phyloP scores from a whole-genome alignment of 2,888 invertebrate genomes.

The Lasioglossum malachurum region DNA sequence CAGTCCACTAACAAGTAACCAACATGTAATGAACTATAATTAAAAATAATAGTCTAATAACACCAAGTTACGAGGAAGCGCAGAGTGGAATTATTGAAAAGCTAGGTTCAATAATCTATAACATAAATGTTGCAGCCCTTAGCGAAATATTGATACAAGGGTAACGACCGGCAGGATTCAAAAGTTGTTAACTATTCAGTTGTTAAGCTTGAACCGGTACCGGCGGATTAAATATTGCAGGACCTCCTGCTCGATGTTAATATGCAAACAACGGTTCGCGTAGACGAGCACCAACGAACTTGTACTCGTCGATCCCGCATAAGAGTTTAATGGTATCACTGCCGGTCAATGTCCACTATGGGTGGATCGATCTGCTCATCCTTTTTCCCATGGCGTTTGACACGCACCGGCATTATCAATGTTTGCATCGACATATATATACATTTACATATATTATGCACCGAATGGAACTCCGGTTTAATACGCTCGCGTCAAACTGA shows the following conservation, averaged over 20 bases:
- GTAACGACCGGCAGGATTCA: not conserved
- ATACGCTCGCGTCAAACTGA: not conserved
- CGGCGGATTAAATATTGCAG: constrained; percentile 27
- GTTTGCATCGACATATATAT: constrained; percentile 34
- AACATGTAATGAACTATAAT: no score
- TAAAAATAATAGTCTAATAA: no score
- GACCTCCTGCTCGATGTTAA: not conserved
- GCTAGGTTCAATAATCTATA: not conserved
- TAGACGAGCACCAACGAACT: constrained; percentile 19
- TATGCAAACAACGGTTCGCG: not conserved
- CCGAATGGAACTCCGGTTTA: constrained; percentile 13
- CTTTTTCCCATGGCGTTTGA: constrained; percentile 42
- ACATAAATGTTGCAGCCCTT: not conserved
- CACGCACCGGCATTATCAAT: constrained; percentile 40
- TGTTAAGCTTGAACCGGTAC: constrained; percentile 11
- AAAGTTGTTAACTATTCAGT: not conserved
- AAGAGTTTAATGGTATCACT: constrained; percentile 55
- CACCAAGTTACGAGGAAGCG: not conserved
- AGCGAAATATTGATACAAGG: constrained; percentile 6
- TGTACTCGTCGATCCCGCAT: constrained; percentile 34
- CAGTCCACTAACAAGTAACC: no score
- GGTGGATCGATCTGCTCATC: constrained; percentile 64
- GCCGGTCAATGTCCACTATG: constrained; percentile 68
- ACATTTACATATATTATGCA: constrained; percentile 27
- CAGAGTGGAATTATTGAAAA: not conserved